Conservation (phyloP, 2,888 invertebrate species). For the Brenthis daphne region DNA sequence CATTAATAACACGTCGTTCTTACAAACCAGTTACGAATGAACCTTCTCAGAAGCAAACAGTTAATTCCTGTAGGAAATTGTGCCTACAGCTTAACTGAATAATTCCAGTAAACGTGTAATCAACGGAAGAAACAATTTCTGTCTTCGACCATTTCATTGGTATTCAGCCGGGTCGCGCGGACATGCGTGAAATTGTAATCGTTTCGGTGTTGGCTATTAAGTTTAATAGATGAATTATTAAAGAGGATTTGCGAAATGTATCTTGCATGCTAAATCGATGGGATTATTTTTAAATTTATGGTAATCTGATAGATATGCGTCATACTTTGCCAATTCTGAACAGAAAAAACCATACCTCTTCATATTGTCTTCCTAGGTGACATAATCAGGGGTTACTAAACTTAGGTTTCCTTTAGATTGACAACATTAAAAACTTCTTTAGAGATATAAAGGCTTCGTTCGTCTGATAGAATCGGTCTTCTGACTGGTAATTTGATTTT, state of each 20-base stretch:
- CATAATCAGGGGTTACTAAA: too few species aligned
- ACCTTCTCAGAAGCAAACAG: slow-evolving; percentile 10
- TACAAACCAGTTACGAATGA: slow-evolving; percentile 9
- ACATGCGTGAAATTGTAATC: slow-evolving; percentile 10
- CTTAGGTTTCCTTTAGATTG: too few species aligned
- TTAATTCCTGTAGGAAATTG: slow-evolving; percentile 9
- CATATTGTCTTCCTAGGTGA: too few species aligned
- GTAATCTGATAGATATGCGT: too few species aligned
- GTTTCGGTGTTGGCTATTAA: slow-evolving; percentile 2
- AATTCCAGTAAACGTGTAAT: slow-evolving; percentile 20
- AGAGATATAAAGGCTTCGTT: too few species aligned
- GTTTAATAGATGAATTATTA: slow-evolving; percentile 6
- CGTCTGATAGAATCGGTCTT: too few species aligned
- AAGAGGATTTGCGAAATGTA: neutral
- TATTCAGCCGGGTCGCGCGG: slow-evolving; percentile 3
- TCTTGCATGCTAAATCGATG: neutral
- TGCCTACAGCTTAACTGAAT: slow-evolving; percentile 6
- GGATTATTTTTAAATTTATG: neutral
- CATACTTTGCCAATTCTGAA: too few species aligned
- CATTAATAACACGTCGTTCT: too few species aligned
- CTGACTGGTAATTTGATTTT: too few species aligned
- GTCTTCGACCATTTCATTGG: slow-evolving; percentile 1
- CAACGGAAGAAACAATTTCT: slow-evolving; percentile 25
- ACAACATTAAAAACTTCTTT: too few species aligned
- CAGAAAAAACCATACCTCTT: too few species aligned